phyloP scores from a whole-genome alignment of 2,888 invertebrate species.

The Dyspetes luteomarginatus region DNA sequence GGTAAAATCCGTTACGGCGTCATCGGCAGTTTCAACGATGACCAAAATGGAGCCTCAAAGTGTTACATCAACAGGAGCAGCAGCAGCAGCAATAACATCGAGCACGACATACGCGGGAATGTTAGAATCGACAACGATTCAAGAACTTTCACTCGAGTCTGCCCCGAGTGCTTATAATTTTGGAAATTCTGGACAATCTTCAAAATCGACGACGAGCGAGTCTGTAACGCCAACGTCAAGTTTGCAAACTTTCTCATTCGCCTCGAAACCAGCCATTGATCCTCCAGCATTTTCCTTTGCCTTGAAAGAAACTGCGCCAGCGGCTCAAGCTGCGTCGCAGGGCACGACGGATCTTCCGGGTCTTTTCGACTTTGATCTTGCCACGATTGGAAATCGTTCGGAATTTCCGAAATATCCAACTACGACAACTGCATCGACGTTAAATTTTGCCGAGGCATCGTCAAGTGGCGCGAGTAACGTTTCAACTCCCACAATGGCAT shows the following conservation, averaged over 20 bases:
- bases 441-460: slow-evolving; percentile 58
- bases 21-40: not conserved
- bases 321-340: slow-evolving; percentile 62
- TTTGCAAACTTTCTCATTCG: slow-evolving; percentile 70
- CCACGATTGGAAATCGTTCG: slow-evolving; percentile 22
- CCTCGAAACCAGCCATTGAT: slow-evolving; percentile 68
- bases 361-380: slow-evolving; percentile 65
- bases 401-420: slow-evolving; percentile 45
- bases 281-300: slow-evolving; percentile 62
- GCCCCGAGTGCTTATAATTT: slow-evolving; percentile 47
- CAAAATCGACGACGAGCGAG: slow-evolving; percentile 44
- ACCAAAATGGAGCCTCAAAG: slow-evolving; percentile 24
- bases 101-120: slow-evolving; percentile 22
- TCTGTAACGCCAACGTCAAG: slow-evolving; percentile 46
- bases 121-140: slow-evolving; percentile 37
- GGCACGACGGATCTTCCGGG: slow-evolving; percentile 66
- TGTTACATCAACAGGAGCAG: not conserved
- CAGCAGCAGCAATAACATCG: slow-evolving; percentile 6
- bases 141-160: slow-evolving; percentile 43
- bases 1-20: slow-evolving; percentile 14
- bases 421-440: slow-evolving; percentile 42
- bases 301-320: slow-evolving; percentile 56
- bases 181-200: slow-evolving; percentile 50
- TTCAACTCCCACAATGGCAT: slow-evolving; percentile 7
- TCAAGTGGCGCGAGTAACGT: slow-evolving; percentile 15